phyloP scores from a whole-genome alignment of 2,888 invertebrate genomes.

The Stomorhina lunata region DNA sequence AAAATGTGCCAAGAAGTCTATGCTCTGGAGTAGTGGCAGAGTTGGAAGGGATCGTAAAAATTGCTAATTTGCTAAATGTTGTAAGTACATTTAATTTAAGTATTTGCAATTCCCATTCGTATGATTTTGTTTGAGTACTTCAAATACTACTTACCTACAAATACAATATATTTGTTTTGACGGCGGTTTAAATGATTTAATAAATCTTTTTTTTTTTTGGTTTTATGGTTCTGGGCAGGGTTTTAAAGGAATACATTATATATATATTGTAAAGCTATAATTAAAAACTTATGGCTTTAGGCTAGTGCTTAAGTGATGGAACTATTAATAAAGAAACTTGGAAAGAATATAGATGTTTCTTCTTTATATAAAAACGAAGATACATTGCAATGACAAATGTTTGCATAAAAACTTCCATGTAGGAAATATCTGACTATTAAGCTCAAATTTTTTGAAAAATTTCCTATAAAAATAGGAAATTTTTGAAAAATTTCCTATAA shows the following conservation, averaged over 20 bases:
- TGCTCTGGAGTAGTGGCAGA: not conserved
- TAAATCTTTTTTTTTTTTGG: not conserved
- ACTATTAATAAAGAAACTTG: not conserved
- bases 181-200: not conserved
- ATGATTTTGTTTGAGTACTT: slow-evolving; percentile 14
- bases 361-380: too few relatives aligned
- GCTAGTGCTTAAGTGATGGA: too few relatives aligned
- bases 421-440: too few relatives aligned
- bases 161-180: slow-evolving; percentile 45
- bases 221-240: not conserved
- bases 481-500: too few relatives aligned
- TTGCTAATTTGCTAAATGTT: slow-evolving; percentile 56
- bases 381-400: too few relatives aligned
- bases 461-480: too few relatives aligned
- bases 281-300: not conserved
- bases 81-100: slow-evolving; percentile 25
- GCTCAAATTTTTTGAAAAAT: too few relatives aligned
- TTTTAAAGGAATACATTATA: not conserved
- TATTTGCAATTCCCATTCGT: not conserved
- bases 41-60: not conserved
- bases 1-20: not conserved
- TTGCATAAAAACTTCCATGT: too few relatives aligned
- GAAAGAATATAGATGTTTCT: not conserved
- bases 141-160: slow-evolving; percentile 43
- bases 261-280: not conserved